Conservation (phyloP, 2,113 vertebrate genomes). For the Bombycilla garrulus region DNA sequence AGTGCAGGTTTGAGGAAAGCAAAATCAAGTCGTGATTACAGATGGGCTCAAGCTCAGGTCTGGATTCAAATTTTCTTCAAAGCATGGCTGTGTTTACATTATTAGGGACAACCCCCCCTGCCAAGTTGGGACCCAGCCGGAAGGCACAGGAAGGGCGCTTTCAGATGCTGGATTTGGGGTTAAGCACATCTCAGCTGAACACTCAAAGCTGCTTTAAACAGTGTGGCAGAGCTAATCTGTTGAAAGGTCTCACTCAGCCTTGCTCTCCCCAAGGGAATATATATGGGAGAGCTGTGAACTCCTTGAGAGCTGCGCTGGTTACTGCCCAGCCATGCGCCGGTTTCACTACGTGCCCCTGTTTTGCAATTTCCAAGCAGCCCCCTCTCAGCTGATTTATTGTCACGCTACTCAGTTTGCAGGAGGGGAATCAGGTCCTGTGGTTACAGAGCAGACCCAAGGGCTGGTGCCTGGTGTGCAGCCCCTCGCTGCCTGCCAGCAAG, state of each 20-base stretch:
- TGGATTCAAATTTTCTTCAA: constrained; percentile 10
- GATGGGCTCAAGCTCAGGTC: neutral
- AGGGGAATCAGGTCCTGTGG: constrained; percentile 12
- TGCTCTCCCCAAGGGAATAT: neutral
- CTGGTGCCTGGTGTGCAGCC: constrained; percentile 13
- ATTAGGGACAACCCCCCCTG: neutral
- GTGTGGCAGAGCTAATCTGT: neutral
- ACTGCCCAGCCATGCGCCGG: neutral
- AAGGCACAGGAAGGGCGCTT: neutral
- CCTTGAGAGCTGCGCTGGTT: neutral
- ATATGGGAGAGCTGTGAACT: neutral
- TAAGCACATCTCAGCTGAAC: constrained; percentile 5
- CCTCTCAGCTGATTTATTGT: constrained; percentile 48
- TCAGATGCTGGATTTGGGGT: neutral
- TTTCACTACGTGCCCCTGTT: neutral
- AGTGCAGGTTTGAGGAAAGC: neutral
- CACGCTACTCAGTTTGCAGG: constrained; percentile 9
- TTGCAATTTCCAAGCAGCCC: constrained; percentile 1
- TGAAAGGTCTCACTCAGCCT: constrained; percentile 42
- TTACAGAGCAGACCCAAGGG: neutral
- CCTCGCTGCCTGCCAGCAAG: constrained; percentile 18
- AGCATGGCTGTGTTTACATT: neutral
- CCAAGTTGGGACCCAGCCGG: neutral
- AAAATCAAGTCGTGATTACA: neutral
- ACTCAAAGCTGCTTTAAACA: neutral